Evolutionary conservation across 2,113 vertebrate genomes (phyloP), one percentile per base, ranked within the genome.

Genomic region (Stigmatopora argus): DNA sequence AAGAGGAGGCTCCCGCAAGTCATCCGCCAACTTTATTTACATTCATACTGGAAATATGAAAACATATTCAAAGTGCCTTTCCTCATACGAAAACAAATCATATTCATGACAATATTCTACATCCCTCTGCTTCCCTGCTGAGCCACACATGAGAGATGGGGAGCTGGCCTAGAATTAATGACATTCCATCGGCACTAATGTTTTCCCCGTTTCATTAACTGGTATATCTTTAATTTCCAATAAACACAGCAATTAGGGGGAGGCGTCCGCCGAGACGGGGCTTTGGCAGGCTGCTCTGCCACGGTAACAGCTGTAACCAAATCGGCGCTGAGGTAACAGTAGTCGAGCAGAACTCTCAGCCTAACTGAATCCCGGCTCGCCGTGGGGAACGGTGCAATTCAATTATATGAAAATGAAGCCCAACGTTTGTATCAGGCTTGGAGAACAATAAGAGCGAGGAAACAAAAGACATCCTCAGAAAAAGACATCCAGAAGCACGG

Each of bases 141-240:
- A 70, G 74, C 83, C 83, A 85, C 86, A 66, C 86, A 82, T 81
- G 80, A 83, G 85, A 89, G 86, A 89, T 80, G 74, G 81, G 74
- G 41, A 88, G 88, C 77, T 82, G 72, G 86, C 84, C 81, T 78
- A 83, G 88, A 91, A 91, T 89, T 90, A 90, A 90, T 90, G 89
- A 90, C 86, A 88, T 85, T 83, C 85, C 88, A 87, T 89, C 66
- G 81, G 81, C 66, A 81, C 86, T 90, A 90, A 90, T 90, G 88
- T 87, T 90, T 87, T 85, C 87, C 73, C 83, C 84, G 87, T 90
- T 90, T 92, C 90, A 91, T 90, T 91, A 90, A 86, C 84, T 82
- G 86, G 88, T 90, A 86, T 90, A 89, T 90, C 90, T 92, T 91
- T 92, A 92, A 92, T 91, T 90, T 91, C 89, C 89, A 90, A 91